phyloP scores from a whole-genome alignment of 2,113 vertebrate species.

The Potamarius usumacintae region DNA sequence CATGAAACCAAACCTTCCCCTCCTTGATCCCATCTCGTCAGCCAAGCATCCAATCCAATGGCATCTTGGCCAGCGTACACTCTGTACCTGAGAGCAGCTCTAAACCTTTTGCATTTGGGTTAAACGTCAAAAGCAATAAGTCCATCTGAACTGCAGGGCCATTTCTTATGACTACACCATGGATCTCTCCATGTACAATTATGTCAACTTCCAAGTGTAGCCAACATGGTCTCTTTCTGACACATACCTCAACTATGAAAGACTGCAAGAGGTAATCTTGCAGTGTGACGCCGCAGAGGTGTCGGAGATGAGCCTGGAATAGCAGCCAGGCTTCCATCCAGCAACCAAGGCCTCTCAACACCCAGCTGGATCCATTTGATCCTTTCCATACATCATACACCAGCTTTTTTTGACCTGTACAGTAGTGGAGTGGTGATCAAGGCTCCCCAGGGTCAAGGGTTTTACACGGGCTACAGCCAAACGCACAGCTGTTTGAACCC shows the following conservation, averaged over 20 bases:
- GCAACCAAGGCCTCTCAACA: constrained; percentile 12
- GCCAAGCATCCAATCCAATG: constrained; percentile 4
- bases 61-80: constrained; percentile 10
- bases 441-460: constrained; percentile 37
- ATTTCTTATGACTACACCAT: constrained; percentile 9
- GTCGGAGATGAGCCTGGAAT: constrained; percentile 38
- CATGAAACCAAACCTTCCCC: constrained; percentile 24
- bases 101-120: constrained; percentile 19
- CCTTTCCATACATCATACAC: constrained; percentile 24
- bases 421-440: constrained; percentile 43
- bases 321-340: constrained; percentile 18
- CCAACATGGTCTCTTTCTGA: not conserved
- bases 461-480: constrained; percentile 33
- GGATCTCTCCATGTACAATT: not conserved
- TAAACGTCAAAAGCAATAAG: constrained; percentile 30
- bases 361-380: not conserved
- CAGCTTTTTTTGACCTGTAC: constrained; percentile 37
- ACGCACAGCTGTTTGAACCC: constrained; percentile 44
- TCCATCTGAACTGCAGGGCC: not conserved
- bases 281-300: constrained; percentile 27
- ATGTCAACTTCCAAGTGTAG: not conserved
- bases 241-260: not conserved
- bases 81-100: not conserved
- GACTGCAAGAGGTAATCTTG: constrained; percentile 35
- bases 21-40: not conserved